phyloP scores from a whole-genome alignment of 2,113 vertebrate species.

The Rattus rattus region DNA sequence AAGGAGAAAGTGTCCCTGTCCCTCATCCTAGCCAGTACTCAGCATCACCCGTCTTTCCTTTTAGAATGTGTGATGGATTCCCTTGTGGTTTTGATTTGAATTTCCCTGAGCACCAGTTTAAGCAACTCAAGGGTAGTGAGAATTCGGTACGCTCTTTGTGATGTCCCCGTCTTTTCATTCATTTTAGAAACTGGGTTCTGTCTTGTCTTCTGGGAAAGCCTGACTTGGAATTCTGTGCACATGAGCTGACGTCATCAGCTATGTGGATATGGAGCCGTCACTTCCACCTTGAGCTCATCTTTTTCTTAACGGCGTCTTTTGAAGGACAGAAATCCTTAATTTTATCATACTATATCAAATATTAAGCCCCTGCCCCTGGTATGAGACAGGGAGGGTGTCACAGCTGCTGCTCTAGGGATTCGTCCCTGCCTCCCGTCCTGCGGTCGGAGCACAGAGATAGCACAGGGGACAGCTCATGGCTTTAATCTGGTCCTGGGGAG shows the following conservation, averaged over 20 bases:
- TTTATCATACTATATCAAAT: background rate
- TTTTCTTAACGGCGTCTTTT: background rate
- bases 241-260: background rate
- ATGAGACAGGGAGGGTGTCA: background rate
- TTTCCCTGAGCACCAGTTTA: background rate
- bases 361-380: background rate
- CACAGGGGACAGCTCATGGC: background rate
- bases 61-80: background rate
- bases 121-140: background rate
- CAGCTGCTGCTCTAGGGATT: background rate
- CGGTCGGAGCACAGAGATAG: background rate
- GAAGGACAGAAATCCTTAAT: background rate
- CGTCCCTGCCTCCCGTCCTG: background rate
- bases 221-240: background rate
- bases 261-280: background rate
- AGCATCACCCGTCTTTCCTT: background rate
- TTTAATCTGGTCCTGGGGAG: background rate
- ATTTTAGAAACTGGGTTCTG: constrained; percentile 23
- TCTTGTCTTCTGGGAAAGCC: background rate
- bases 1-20: background rate
- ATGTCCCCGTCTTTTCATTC: background rate
- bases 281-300: background rate
- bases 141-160: background rate
- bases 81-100: constrained; percentile 13
- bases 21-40: background rate